A percentile compares a stretch with the other conserved stretches of the same genome.
Evolutionary conservation across 2,797 vertebrate genomes (phyloP).

Genomic region (Spondyliosoma cantharus): DNA sequence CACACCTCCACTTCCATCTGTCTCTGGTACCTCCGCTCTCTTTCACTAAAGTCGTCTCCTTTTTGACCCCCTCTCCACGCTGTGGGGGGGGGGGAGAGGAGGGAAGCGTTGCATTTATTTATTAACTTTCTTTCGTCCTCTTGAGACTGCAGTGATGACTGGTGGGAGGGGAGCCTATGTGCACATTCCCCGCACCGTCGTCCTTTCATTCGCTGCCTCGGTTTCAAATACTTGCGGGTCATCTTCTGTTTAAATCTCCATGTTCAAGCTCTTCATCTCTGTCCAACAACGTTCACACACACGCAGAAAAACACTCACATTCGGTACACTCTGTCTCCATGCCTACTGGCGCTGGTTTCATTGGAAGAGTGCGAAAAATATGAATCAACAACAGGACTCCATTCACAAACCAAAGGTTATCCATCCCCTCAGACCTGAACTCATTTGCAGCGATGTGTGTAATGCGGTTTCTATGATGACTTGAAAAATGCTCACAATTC

Average conservation of each 20-base stretch:
- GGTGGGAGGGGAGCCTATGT: not conserved
- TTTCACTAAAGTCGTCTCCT: not conserved
- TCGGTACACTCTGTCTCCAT: not conserved
- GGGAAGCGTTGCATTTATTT: constrained; percentile 20
- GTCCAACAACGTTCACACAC: not conserved
- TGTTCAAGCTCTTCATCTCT: constrained; percentile 1
- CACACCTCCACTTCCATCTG: constrained; percentile 46
- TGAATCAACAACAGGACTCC: not conserved
- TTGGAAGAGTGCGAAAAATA: not conserved
- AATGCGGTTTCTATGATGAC: no score
- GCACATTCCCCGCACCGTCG: not conserved
- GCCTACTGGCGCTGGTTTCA: not conserved
- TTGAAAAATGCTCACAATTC: no score
- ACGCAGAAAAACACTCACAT: no score
- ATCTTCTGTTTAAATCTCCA: constrained; percentile 13
- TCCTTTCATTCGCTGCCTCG: not conserved
- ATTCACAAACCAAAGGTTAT: constrained; percentile 7
- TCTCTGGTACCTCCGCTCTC: constrained; percentile 16
- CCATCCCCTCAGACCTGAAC: not conserved
- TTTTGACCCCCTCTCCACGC: not conserved
- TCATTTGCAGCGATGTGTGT: no score
- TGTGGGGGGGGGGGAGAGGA: not conserved
- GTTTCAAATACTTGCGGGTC: constrained; percentile 38
- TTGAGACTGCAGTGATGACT: constrained; percentile 22
- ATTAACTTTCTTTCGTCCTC: constrained; percentile 34